Conservation (phyloP, 2,113 vertebrate genomes). For the Albula glossodonta region DNA sequence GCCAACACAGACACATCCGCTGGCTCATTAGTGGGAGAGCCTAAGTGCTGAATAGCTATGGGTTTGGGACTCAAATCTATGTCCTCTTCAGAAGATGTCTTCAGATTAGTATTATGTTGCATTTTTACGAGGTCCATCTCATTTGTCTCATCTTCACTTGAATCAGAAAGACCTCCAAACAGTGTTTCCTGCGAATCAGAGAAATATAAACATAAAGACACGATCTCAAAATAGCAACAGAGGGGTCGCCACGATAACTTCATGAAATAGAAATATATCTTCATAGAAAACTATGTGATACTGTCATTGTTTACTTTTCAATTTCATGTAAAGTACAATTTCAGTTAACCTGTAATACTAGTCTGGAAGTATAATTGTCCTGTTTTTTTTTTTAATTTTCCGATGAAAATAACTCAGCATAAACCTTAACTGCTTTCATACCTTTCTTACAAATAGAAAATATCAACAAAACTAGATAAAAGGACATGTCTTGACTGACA, state of each 20-base stretch:
- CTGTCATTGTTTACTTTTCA: not conserved
- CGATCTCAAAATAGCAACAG: not conserved
- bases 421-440: no score
- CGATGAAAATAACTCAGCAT: no score
- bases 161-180: slow-evolving; percentile 60
- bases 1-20: not conserved
- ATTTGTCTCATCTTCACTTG: slow-evolving; percentile 61
- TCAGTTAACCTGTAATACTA: no score
- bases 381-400: not conserved
- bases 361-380: not conserved
- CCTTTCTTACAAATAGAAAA: not conserved
- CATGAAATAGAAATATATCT: not conserved
- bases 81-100: no score
- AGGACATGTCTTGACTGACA: not conserved
- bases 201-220: slow-evolving; percentile 9
- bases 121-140: not conserved
- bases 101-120: no score
- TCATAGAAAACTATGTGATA: not conserved
- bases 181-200: slow-evolving; percentile 58
- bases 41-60: not conserved
- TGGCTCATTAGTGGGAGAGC: not conserved
- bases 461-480: not conserved
- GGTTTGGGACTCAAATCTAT: not conserved
- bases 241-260: not conserved
- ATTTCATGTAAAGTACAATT: not conserved